A percentile compares a stretch with the other conserved stretches of the same genome.
phyloP scores from a whole-genome alignment of 1,140 invertebrate genomes.

The Ephestia elutella region DNA sequence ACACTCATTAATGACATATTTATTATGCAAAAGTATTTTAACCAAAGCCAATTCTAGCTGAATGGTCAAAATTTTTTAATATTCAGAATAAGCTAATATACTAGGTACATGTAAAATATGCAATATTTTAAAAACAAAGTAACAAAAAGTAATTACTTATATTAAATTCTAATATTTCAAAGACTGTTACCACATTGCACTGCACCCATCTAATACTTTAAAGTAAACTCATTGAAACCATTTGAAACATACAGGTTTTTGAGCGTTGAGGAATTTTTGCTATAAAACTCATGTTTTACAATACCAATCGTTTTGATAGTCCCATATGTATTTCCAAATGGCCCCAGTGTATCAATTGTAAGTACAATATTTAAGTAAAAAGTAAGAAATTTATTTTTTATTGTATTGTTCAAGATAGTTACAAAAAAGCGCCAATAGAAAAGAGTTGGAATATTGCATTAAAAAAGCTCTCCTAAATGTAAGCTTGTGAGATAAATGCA shows the following conservation, averaged over 20 bases:
- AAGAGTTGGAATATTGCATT: conserved; percentile 44
- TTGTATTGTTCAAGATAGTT: conserved; percentile 26
- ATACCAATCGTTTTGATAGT: conserved; percentile 1
- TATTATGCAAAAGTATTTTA: conserved; percentile 25
- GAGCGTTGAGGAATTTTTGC: conserved; percentile 8
- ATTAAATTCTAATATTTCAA: conserved; percentile 14
- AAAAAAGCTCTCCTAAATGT: conserved; percentile 55
- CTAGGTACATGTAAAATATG: conserved; percentile 8
- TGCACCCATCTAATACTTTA: conserved; percentile 44
- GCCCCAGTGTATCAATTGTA: conserved; percentile 28
- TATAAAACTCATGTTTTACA: not conserved
- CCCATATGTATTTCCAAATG: conserved; percentile 14
- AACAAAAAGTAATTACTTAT: conserved; percentile 22
- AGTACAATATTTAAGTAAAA: conserved; percentile 32
- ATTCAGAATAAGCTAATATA: conserved; percentile 18
- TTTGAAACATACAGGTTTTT: conserved; percentile 30
- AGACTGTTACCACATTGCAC: conserved; percentile 50
- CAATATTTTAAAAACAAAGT: conserved; percentile 25
- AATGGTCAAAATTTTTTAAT: conserved; percentile 35
- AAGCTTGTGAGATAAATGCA: conserved; percentile 62
- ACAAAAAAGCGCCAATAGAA: conserved; percentile 57
- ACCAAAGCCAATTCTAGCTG: conserved; percentile 34
- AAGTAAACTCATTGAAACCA: conserved; percentile 33
- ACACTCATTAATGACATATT: conserved; percentile 12
- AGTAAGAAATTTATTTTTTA: conserved; percentile 26